phyloP scores from a whole-genome alignment of 2,888 invertebrate genomes.

The Amphipoea lucens region DNA sequence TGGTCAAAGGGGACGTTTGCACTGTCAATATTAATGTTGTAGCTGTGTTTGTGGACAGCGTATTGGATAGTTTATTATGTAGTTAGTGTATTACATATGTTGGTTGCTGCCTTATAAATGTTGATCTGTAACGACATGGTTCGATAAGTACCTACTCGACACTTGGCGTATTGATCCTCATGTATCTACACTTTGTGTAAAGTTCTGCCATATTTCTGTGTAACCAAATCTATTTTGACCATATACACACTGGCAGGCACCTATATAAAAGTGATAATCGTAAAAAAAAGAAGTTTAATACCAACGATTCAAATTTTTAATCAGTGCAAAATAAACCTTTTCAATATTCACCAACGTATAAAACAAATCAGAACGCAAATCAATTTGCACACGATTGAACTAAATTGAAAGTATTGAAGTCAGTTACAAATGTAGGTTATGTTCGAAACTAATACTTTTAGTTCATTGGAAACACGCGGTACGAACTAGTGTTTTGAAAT shows the following conservation, averaged over 20 bases:
- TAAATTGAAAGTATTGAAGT: slow-evolving; percentile 35
- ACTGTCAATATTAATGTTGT: background rate
- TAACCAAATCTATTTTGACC: background rate
- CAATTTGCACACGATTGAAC: slow-evolving; percentile 24
- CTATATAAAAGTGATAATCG: background rate
- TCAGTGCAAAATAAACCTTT: slow-evolving; percentile 1
- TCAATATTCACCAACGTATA: background rate
- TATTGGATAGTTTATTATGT: background rate
- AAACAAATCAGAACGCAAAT: slow-evolving; percentile 27
- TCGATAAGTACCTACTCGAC: background rate
- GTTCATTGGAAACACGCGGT: slow-evolving; percentile 25
- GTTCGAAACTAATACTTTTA: slow-evolving; percentile 33
- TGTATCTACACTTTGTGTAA: background rate
- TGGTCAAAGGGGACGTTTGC: slow-evolving; percentile 1
- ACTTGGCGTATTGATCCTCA: background rate
- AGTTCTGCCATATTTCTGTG: background rate
- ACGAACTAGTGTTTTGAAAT: slow-evolving; percentile 1
- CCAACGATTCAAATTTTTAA: background rate
- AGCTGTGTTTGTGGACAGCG: background rate
- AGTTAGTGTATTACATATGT: too few relatives aligned
- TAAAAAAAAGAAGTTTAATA: background rate
- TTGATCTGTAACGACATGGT: background rate
- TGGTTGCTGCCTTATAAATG: background rate
- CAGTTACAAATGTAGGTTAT: slow-evolving; percentile 26
- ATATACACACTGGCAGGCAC: background rate